Conservation (phyloP, 2,113 vertebrate species). For the Ceyx cyanopectus region DNA sequence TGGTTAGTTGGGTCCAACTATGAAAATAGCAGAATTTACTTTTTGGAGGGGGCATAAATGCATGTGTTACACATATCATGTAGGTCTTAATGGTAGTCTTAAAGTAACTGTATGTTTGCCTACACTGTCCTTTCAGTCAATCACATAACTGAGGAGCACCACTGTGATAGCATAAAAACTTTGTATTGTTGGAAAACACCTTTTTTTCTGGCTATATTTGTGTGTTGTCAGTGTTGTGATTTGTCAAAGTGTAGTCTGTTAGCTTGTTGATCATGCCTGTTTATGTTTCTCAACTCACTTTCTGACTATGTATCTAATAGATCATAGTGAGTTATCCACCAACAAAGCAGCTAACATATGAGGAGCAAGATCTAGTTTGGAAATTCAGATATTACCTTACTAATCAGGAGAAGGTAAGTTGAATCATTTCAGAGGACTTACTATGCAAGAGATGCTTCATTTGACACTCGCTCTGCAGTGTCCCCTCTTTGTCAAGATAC, state of each 20-base stretch:
- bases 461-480: neutral
- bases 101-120: neutral
- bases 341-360: slow-evolving; percentile 95
- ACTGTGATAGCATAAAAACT: neutral
- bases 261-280: neutral
- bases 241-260: neutral
- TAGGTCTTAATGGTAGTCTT: neutral
- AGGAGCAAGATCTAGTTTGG: slow-evolving; percentile 98
- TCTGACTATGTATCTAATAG: slow-evolving; percentile 71
- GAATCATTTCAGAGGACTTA: neutral
- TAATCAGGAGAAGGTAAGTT: slow-evolving; percentile 93
- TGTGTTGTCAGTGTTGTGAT: neutral
- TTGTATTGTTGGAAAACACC: neutral
- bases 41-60: neutral
- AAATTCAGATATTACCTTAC: slow-evolving; percentile 99
- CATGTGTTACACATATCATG: neutral
- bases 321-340: slow-evolving; percentile 98
- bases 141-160: neutral
- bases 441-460: neutral
- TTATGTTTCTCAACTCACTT: neutral
- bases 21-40: neutral
- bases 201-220: neutral
- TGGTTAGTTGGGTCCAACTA: neutral
- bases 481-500: neutral
- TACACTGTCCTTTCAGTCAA: neutral